phyloP scores from a whole-genome alignment of 2,113 vertebrate species.

The Polypterus senegalus region DNA sequence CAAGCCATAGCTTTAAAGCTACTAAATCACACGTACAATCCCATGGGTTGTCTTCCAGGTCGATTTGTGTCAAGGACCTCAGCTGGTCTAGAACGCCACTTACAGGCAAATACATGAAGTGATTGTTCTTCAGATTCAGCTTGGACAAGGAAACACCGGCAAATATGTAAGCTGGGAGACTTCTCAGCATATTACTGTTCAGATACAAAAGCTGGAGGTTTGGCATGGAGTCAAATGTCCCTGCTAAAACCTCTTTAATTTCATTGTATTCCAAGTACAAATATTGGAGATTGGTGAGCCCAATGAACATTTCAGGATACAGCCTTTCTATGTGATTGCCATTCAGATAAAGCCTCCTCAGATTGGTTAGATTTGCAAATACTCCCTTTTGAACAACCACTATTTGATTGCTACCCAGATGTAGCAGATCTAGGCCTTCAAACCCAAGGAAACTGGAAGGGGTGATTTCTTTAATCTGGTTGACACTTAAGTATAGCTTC shows the following conservation, averaged over 20 bases:
- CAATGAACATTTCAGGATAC: slow-evolving; percentile 87
- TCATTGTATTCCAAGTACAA: slow-evolving; percentile 96
- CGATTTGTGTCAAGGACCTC: slow-evolving; percentile 81
- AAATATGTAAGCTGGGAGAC: slow-evolving; percentile 85
- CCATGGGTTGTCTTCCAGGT: slow-evolving; percentile 94
- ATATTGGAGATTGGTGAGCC: slow-evolving; percentile 87
- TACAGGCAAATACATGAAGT: slow-evolving; percentile 95
- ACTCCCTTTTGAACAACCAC: slow-evolving; percentile 69
- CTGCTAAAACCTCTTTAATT: slow-evolving; percentile 86
- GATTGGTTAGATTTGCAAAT: slow-evolving; percentile 86
- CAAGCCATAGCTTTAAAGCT: slow-evolving; percentile 89
- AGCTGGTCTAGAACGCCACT: slow-evolving; percentile 94
- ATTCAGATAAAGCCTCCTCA: slow-evolving; percentile 85
- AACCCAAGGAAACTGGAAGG: slow-evolving; percentile 72
- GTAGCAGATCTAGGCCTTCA: slow-evolving; percentile 88
- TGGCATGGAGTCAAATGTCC: slow-evolving; percentile 90
- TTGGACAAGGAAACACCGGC: slow-evolving; percentile 78
- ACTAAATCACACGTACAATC: slow-evolving; percentile 96
- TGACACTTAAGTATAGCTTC: slow-evolving; percentile 89
- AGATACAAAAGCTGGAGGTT: slow-evolving; percentile 88
- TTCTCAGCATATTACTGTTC: slow-evolving; percentile 87
- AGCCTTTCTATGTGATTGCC: slow-evolving; percentile 89
- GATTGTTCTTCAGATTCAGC: slow-evolving; percentile 92
- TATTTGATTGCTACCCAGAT: slow-evolving; percentile 92
- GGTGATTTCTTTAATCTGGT: slow-evolving; percentile 79